Evolutionary conservation across 37 sponge, comb jelly and placozoan species (phyloP).

Genomic region (Cladorhizidae sp.): DNA sequence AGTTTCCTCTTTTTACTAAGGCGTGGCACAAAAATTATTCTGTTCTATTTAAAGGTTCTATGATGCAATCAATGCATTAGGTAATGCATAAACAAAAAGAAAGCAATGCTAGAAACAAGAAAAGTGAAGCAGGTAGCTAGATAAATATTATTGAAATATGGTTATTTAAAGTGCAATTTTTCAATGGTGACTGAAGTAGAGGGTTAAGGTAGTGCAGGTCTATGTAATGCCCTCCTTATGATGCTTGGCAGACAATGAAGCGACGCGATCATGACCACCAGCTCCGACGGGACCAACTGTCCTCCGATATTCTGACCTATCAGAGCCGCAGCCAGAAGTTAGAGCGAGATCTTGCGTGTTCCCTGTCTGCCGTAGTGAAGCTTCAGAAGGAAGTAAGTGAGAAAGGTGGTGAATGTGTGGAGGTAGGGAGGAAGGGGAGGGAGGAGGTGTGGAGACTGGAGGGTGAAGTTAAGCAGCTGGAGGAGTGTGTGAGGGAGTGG

Average conservation of each 20-base stretch:
- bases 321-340: slow-evolving; percentile 15
- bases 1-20: too few species aligned
- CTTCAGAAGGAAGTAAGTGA: slow-evolving; percentile 1
- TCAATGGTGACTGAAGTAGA: too few species aligned
- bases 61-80: too few species aligned
- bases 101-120: too few species aligned
- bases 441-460: slow-evolving; percentile 1
- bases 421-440: not conserved
- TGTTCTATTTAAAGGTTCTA: too few species aligned
- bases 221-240: too few species aligned
- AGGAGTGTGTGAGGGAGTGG: not conserved
- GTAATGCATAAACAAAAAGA: too few species aligned
- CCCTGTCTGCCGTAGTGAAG: slow-evolving; percentile 47
- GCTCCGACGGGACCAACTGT: not conserved
- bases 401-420: not conserved
- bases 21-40: too few species aligned
- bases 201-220: too few species aligned
- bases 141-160: too few species aligned
- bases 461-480: slow-evolving; percentile 3
- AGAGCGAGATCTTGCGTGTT: slow-evolving; percentile 41
- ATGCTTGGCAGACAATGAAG: not conserved
- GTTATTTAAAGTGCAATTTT: too few species aligned
- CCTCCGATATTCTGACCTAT: not conserved
- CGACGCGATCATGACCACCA: slow-evolving; percentile 23
- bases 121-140: too few species aligned